Evolutionary conservation across 2,797 vertebrate genomes (phyloP).

Genomic region (Poecilia wingei): DNA sequence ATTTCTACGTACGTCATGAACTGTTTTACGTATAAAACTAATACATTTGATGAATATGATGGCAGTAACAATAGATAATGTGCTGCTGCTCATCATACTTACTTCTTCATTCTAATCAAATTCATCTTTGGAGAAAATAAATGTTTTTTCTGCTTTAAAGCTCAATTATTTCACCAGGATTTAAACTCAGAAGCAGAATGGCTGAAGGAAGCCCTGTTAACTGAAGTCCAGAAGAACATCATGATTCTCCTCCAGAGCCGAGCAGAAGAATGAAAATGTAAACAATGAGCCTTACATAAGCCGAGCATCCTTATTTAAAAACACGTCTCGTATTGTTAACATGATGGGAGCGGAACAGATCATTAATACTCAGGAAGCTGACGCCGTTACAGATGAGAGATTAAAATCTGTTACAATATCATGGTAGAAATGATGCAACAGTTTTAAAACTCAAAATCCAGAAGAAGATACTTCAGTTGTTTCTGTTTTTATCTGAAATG

Average conservation of each 20-base stretch:
- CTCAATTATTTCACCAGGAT: neutral
- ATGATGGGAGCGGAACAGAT: neutral
- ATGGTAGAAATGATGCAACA: neutral
- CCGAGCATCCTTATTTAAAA: neutral
- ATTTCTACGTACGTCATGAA: neutral
- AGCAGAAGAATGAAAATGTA: neutral
- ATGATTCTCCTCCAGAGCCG: neutral
- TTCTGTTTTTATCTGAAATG: neutral
- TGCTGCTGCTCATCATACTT: neutral
- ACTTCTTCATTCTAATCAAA: neutral
- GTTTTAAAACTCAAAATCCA: neutral
- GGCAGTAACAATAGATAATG: neutral
- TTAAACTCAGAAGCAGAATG: neutral
- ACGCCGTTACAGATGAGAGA: neutral
- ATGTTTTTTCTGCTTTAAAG: neutral
- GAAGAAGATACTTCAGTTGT: neutral
- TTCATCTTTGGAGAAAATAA: neutral
- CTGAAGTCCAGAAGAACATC: neutral
- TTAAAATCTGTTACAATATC: neutral
- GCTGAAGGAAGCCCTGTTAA: neutral
- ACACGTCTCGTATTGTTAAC: neutral
- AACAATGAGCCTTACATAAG: constrained; percentile 11
- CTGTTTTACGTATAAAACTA: neutral
- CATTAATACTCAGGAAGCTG: neutral
- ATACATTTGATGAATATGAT: neutral